Evolutionary conservation across 2,113 vertebrate species (phyloP).

Genomic region (Anthoscopus minutus): DNA sequence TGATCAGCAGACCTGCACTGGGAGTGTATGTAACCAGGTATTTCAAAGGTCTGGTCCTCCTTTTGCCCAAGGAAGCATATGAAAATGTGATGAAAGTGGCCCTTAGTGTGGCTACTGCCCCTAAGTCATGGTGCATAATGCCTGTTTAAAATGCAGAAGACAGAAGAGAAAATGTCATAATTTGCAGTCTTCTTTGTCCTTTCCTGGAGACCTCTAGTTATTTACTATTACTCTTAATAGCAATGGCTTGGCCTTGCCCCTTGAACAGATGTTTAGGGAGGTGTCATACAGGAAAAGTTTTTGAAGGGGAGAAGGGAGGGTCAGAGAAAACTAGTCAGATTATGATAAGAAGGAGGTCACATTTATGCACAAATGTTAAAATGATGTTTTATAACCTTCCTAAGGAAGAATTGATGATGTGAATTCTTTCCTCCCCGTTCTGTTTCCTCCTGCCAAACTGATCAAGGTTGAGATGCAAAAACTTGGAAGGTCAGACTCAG

Average conservation of each 20-base stretch:
- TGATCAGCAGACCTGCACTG: neutral
- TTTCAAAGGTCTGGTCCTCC: neutral
- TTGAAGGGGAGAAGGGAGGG: neutral
- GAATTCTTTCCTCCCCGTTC: neutral
- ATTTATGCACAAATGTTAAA: neutral
- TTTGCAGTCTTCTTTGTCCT: neutral
- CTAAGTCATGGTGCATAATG: neutral
- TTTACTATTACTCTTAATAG: neutral
- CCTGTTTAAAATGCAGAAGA: neutral
- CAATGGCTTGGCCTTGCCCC: neutral
- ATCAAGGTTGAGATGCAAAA: neutral
- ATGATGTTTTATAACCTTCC: neutral
- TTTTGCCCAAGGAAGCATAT: neutral
- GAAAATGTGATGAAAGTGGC: neutral
- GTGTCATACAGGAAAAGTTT: neutral
- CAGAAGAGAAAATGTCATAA: neutral
- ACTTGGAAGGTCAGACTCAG: neutral
- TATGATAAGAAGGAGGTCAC: neutral
- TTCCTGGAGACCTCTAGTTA: neutral
- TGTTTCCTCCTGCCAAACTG: neutral
- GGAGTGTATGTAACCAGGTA: fast-evolving
- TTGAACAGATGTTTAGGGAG: neutral
- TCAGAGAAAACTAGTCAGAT: neutral
- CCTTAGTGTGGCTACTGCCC: neutral
- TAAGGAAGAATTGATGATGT: neutral